phyloP scores from a whole-genome alignment of 2,797 vertebrate species.

The Liparis tanakae region DNA sequence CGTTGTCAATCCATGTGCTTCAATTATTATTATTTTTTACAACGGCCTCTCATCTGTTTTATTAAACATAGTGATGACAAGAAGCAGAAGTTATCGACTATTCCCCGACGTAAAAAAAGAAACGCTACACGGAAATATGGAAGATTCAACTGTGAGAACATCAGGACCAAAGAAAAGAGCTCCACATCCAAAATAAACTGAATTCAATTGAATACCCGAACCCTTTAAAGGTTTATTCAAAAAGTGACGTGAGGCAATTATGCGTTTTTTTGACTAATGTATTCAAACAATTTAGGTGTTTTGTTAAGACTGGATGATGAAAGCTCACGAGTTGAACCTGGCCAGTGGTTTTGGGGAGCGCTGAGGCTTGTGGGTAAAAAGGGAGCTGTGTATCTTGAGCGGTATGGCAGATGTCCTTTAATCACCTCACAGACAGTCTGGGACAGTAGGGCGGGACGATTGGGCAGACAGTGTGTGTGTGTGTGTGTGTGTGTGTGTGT shows the following conservation, averaged over 20 bases:
- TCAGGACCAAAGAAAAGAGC: constrained; percentile 15
- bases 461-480: constrained; percentile 35
- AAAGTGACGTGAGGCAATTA: constrained; percentile 22
- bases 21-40: constrained; percentile 7
- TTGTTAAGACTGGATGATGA: constrained; percentile 40
- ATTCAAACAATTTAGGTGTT: constrained; percentile 36
- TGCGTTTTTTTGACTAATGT: constrained; percentile 43
- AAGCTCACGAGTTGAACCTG: constrained; percentile 54
- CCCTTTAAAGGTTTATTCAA: constrained; percentile 29
- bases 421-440: constrained; percentile 34
- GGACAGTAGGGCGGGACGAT: constrained; percentile 24
- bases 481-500: neutral
- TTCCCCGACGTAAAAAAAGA: neutral
- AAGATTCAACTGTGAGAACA: constrained; percentile 19
- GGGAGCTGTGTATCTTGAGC: constrained; percentile 50
- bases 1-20: neutral
- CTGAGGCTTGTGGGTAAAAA: constrained; percentile 41
- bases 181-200: neutral
- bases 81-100: constrained; percentile 11
- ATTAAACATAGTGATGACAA: constrained; percentile 1
- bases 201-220: neutral
- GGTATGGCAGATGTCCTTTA: constrained; percentile 68
- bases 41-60: constrained; percentile 34
- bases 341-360: constrained; percentile 22
- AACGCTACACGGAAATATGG: constrained; percentile 12